A percentile compares a stretch with the other conserved stretches of the same genome.
Evolutionary conservation across 2,888 invertebrate genomes (phyloP).

Genomic region (Cremastinae sp.): DNA sequence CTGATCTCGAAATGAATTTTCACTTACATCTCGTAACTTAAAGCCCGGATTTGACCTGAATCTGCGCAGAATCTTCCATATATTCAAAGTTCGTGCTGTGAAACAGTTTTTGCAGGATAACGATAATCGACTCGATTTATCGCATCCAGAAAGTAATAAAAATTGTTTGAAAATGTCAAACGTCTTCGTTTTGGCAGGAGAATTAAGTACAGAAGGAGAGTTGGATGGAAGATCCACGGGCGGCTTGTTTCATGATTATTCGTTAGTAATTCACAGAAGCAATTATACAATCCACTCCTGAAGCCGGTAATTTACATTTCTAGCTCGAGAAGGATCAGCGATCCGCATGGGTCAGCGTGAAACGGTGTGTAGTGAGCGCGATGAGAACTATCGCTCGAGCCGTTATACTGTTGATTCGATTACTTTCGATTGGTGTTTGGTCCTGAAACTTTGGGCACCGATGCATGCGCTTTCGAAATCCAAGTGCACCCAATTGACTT

Average conservation of each 20-base stretch:
- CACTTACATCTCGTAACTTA: no score
- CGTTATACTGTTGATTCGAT: conserved; percentile 48
- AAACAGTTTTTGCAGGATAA: no score
- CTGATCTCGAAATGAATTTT: no score
- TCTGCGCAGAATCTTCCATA: no score
- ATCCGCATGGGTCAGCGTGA: conserved; percentile 21
- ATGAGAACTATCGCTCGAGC: conserved; percentile 29
- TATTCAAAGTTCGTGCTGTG: no score
- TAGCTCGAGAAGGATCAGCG: conserved; percentile 33
- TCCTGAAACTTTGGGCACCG: conserved; percentile 51
- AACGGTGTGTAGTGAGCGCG: neutral
- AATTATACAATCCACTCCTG: conserved; percentile 53
- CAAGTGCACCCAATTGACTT: conserved; percentile 51
- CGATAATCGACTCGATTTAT: no score
- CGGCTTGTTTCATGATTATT: conserved; percentile 24
- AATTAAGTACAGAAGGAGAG: no score
- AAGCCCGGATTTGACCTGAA: no score
- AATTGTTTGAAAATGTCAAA: no score
- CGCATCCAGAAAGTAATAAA: no score
- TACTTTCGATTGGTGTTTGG: conserved; percentile 48
- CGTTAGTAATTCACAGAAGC: conserved; percentile 34
- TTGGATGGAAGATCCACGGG: no score
- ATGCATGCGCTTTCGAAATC: conserved; percentile 44
- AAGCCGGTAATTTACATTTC: conserved; percentile 53
- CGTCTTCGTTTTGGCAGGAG: no score